Conservation (phyloP, 1,140 invertebrate genomes). For the Drosophila santomea region DNA sequence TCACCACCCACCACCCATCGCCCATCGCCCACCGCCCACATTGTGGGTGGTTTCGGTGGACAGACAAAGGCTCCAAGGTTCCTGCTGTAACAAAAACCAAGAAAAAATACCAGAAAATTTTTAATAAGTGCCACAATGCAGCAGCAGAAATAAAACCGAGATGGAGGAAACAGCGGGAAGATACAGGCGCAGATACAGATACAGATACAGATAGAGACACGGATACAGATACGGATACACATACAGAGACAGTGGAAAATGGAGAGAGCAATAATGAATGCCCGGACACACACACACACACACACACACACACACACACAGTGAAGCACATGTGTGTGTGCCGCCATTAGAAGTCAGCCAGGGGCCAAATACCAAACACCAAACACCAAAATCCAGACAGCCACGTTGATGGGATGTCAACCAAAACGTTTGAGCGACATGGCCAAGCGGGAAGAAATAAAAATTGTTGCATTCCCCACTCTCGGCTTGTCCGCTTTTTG, state of each 20-base stretch:
- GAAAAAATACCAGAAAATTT: constrained; percentile 68
- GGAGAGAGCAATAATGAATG: constrained; percentile 63
- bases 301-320: constrained; percentile 6
- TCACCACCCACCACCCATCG: too few species aligned
- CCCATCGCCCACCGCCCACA: not conserved
- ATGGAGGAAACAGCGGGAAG: constrained; percentile 1
- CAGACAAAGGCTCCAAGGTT: constrained; percentile 47
- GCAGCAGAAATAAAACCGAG: constrained; percentile 34
- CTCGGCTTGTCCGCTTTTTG: not conserved
- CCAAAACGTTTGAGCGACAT: constrained; percentile 48
- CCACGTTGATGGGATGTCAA: constrained; percentile 60
- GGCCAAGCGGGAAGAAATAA: constrained; percentile 19
- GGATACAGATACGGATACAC: not conserved
- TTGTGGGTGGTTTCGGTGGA: constrained; percentile 12
- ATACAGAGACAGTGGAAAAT: constrained; percentile 27
- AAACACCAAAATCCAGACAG: constrained; percentile 52
- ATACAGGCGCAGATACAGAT: not conserved
- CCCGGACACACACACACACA: constrained; percentile 18
- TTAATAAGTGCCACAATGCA: constrained; percentile 82
- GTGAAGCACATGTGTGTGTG: constrained; percentile 13
- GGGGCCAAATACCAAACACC: constrained; percentile 53
- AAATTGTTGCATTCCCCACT: constrained; percentile 28
- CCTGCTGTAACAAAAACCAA: constrained; percentile 24
- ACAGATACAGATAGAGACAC: constrained; percentile 1
- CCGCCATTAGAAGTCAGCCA: constrained; percentile 50